Conservation (phyloP, 2,797 vertebrate species). For the Erethizon dorsatum region DNA sequence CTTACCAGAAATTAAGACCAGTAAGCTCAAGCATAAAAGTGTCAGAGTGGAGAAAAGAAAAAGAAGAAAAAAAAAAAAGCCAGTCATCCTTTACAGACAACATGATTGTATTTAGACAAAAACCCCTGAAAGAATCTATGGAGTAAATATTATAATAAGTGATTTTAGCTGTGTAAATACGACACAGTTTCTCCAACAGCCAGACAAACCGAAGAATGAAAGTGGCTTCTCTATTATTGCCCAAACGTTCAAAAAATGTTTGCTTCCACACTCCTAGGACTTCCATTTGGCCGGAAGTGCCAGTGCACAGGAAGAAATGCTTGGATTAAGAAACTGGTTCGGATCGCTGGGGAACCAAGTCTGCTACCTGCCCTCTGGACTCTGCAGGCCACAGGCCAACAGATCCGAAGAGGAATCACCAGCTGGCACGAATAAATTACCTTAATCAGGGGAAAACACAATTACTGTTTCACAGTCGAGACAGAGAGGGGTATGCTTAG, state of each 20-base stretch:
- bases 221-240: neutral
- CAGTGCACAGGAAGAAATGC: neutral
- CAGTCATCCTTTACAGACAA: neutral
- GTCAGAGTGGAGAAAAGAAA: neutral
- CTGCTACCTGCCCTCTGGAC: neutral
- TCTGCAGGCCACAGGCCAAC: neutral
- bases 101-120: neutral
- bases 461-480: neutral
- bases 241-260: neutral
- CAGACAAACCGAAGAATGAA: neutral
- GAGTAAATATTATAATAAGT: neutral
- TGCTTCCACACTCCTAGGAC: neutral
- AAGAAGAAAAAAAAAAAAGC: neutral
- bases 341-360: neutral
- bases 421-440: neutral
- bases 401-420: neutral
- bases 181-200: neutral
- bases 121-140: neutral
- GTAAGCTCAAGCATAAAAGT: neutral
- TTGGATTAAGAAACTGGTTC: neutral
- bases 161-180: neutral
- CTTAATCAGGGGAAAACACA: neutral
- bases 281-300: neutral
- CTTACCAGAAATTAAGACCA: neutral
- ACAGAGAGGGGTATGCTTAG: too few relatives aligned